A percentile compares a stretch with the other conserved stretches of the same genome.
These are phyloP conservation scores for Onychomys torridus DNA, from an alignment of 2,797 vertebrate genomes.

Conservation along the genomic window DNA sequence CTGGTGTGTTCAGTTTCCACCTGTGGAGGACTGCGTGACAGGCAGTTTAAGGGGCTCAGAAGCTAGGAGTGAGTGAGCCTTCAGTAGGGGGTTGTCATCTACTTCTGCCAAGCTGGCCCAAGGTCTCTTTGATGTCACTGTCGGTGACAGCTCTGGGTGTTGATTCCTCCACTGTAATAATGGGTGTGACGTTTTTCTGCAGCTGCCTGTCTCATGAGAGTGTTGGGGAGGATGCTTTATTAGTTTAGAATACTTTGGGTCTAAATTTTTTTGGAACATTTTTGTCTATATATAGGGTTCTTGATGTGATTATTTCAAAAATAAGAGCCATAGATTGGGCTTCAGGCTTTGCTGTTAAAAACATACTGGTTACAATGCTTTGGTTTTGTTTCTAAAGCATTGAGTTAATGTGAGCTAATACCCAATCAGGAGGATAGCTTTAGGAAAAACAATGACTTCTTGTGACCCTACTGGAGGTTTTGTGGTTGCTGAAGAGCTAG, in stretches of 20 bases:
- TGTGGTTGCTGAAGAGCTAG: constrained; percentile 15
- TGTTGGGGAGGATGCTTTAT: constrained; percentile 23
- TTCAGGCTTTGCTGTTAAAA: constrained; percentile 56
- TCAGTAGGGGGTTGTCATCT: neutral
- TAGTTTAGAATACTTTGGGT: constrained; percentile 50
- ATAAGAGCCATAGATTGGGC: constrained; percentile 40
- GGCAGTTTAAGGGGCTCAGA: neutral
- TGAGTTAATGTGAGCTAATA: constrained; percentile 62
- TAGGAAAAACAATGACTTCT: neutral
- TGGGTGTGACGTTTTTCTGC: constrained; percentile 14
- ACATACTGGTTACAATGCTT: constrained; percentile 49
- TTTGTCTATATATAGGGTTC: neutral
- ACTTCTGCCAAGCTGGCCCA: neutral
- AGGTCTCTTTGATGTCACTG: neutral
- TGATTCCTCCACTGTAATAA: neutral
- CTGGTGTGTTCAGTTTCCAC: neutral
- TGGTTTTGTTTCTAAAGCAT: constrained; percentile 68
- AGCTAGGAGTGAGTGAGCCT: neutral
- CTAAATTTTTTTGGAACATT: constrained; percentile 47
- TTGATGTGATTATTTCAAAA: constrained; percentile 68
- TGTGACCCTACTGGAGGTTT: constrained; percentile 43
- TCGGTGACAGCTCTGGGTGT: neutral
- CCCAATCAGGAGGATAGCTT: constrained; percentile 58
- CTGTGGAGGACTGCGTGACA: neutral
- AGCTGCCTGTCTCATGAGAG: neutral